These are phyloP conservation scores for Axea sp. DNA, from an alignment of 2,888 invertebrate genomes.

Conservation along the genomic window DNA sequence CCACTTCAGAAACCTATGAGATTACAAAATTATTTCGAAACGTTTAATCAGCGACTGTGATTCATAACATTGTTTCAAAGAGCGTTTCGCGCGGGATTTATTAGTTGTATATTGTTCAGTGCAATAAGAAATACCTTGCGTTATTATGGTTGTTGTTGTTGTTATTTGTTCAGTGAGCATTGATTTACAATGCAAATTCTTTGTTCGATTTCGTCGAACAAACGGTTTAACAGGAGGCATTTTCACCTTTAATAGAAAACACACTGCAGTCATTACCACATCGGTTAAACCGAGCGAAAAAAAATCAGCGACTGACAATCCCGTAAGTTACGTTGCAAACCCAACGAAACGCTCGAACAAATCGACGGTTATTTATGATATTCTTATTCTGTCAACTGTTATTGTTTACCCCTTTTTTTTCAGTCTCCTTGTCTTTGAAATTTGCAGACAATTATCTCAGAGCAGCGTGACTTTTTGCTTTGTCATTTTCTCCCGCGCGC, in stretches of 20 bases:
- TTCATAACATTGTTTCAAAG: no score
- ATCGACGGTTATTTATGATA: conserved; percentile 55
- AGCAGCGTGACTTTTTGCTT: conserved; percentile 68
- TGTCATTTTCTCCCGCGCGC: conserved; percentile 58
- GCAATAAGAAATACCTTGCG: no score
- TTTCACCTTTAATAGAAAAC: not conserved
- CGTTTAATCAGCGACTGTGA: no score
- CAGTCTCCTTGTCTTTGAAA: conserved; percentile 50
- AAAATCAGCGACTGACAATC: conserved; percentile 13
- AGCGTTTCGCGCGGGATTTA: no score
- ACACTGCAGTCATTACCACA: conserved; percentile 12
- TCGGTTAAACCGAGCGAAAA: conserved; percentile 1
- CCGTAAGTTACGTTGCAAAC: conserved; percentile 17
- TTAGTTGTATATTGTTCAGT: no score
- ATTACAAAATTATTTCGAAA: no score
- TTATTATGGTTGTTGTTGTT: no score
- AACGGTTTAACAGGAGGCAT: no score
- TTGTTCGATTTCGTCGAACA: no score
- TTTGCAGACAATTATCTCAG: conserved; percentile 55
- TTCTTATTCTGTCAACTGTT: conserved; percentile 54
- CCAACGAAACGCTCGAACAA: conserved; percentile 37
- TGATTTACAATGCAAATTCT: no score
- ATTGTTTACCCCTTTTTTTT: conserved; percentile 45
- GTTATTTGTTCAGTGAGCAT: no score
- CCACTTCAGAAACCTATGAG: no score